Base-by-base conservation (phyloP, 1,140 invertebrate species). In the Hydropsyche tenuis region DNA sequence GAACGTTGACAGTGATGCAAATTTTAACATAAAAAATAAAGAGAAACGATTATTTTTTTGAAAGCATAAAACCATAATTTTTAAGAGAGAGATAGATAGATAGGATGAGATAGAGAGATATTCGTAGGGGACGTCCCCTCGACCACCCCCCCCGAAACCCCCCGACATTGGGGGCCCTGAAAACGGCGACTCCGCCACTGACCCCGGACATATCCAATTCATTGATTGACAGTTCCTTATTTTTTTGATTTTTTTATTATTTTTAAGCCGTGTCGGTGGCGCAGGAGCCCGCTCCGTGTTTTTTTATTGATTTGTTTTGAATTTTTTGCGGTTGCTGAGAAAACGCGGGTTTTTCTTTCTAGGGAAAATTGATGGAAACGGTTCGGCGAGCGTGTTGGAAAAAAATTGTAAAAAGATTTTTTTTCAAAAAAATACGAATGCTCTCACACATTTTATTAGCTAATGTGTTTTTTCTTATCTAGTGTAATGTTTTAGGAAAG, bases 11-110 rank as follows among this genome's bases (percentile, higher is more conserved):
- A 71, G 72, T 56, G 53, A 73, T 70, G 75, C 72, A 74, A 73
- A 73, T 73, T 72, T 76, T 74, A 73, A 73, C 30, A 73, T 64
- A 64, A 60, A 23, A 60, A 60, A 60, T n/a, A 14, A 48, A 48
- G 45, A 48, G 45, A 76, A 42, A 46, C 51, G 71, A 73, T 70
- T 73, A 73, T 76, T 73, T 76, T 76, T 76, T 76, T 73, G 51
- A 69, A 45, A 25, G 23, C 23, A 25, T 23, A 48, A 48, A 72
- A 73, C 43, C 48, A 27, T 73, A 69, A 70, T 64, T 71, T 70
- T 70, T 70, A 76, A 65, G 60, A 70, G 72, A 73, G 68, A 51
- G 51, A 48, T 46, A 23, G 37, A 48, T 30, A 23, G 37, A 48
- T 30, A 37, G 11, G 9, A 16, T 68, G 68, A 56, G 48, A 56